Base-by-base conservation (phyloP, 2,888 invertebrate species). In the Prenolepis imparis region DNA sequence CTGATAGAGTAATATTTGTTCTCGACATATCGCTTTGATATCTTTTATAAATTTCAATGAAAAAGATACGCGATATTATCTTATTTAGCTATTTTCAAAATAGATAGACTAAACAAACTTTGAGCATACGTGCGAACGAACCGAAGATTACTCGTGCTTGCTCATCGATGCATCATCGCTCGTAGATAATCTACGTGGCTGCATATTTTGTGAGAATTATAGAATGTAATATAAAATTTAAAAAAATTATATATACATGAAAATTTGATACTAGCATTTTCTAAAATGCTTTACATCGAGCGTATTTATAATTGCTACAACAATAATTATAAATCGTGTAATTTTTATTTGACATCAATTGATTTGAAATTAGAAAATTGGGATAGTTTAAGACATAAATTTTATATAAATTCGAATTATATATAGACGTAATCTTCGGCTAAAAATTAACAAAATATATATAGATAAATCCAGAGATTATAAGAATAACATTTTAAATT, bases 81-180 rank as follows among this genome's bases (percentile, higher is more conserved):
- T 82, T 67, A 82, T 52, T 52, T 18, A 72, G 74, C 66, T 86
- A 85, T 88, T 85, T 89, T 88, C 59, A 44, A 77, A 59, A 21
- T 72, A 84, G 66, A 80, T 72, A 84, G 61, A 82, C 84, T 84
- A 86, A 88, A 80, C 80, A 89, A 88, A 84, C 74, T 86, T 63
- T 86, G 70, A 83, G 83, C 74, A 15, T 2, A 80, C 68, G 64
- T 57, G 74, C 78, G 80, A 84, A 77, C 82, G 73, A 63, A 52
- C 74, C 80, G 70, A 77, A 82, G 85, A 84, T 90, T 88, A 86
- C 73, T 63, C 67, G 32, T 85, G 81, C 85, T 90, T 90, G 82
- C 21, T 52, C 80, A 87, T 82, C 85, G 85, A 88, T 89, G 5
- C 83, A 84, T 89, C 81, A 85, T 86, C 86, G 86, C 74, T 48